These are phyloP conservation scores for Pycnonotus jocosus DNA, from an alignment of 2,113 vertebrate species.

Conservation along the genomic window DNA sequence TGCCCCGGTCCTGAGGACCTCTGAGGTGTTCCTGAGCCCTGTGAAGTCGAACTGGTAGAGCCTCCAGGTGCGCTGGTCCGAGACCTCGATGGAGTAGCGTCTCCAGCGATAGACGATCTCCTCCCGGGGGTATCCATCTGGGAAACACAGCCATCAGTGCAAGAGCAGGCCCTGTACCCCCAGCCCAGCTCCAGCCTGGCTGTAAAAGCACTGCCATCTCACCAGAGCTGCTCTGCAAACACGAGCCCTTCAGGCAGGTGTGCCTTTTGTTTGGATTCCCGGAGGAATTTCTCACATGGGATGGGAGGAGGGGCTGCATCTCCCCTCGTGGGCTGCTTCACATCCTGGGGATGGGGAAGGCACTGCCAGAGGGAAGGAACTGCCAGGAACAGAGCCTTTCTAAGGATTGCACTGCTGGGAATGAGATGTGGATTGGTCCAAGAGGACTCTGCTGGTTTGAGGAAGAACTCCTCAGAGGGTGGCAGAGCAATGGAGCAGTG, in stretches of 20 bases:
- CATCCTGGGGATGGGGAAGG: neutral
- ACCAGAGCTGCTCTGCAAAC: neutral
- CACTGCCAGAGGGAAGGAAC: neutral
- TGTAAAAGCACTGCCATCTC: neutral
- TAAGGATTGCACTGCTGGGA: neutral
- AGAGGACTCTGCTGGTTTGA: neutral
- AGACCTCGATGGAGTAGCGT: slow-evolving; percentile 72
- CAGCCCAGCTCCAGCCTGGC: neutral
- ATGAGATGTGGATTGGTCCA: neutral
- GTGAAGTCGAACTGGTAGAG: slow-evolving; percentile 79
- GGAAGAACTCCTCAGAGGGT: neutral
- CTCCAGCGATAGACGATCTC: slow-evolving; percentile 78
- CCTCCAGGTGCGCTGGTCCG: slow-evolving; percentile 75
- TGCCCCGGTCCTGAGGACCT: slow-evolving; percentile 66
- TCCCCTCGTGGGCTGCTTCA: neutral
- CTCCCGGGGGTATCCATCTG: slow-evolving; percentile 72
- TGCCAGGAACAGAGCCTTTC: neutral
- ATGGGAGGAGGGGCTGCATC: neutral
- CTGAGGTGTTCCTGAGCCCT: slow-evolving; percentile 71
- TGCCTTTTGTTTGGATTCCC: neutral
- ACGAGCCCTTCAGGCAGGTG: neutral
- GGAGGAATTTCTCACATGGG: neutral
- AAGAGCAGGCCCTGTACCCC: accelerated
- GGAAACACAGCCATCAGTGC: neutral
- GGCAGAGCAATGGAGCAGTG: neutral